phyloP scores from a whole-genome alignment of 2,888 invertebrate species.

The Acronicta psi region DNA sequence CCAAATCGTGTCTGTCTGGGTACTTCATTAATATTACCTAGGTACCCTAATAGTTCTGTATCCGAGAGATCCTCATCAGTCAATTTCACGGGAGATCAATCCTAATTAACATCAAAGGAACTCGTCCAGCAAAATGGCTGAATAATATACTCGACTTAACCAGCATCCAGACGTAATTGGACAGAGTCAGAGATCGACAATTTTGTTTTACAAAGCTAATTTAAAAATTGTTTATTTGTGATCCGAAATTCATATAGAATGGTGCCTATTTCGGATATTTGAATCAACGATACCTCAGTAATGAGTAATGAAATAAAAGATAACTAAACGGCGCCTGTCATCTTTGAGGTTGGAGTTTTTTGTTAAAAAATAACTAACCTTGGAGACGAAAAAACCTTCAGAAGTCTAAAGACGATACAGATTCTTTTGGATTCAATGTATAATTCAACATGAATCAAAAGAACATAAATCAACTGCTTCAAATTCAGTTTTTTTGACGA shows the following conservation, averaged over 20 bases:
- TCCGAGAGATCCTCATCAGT: conserved; percentile 11
- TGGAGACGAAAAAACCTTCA: background rate
- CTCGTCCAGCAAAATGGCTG: conserved; percentile 17
- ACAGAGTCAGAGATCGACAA: conserved; percentile 10
- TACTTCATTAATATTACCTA: conserved; percentile 28
- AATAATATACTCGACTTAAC: conserved; percentile 32
- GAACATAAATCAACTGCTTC: background rate
- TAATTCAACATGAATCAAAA: conserved; percentile 1
- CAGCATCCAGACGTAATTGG: conserved; percentile 24
- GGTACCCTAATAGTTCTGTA: conserved; percentile 3
- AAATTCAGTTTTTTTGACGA: too few species aligned
- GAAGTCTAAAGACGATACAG: background rate
- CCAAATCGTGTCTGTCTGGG: conserved; percentile 27
- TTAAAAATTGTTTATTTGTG: conserved; percentile 12
- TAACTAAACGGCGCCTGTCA: conserved; percentile 15
- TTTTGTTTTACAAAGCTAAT: conserved; percentile 9
- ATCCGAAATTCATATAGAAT: conserved; percentile 5
- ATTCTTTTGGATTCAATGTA: background rate
- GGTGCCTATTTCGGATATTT: conserved; percentile 5
- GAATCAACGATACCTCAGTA: conserved; percentile 17
- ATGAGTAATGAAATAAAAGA: conserved; percentile 11
- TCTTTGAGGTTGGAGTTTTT: conserved; percentile 9
- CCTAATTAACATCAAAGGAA: conserved; percentile 39
- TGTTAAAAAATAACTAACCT: background rate
- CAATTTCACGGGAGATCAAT: conserved; percentile 27